Evolutionary conservation across 2,797 vertebrate species (phyloP), one percentile per base, ranked within the genome.

Genomic region (Neomorphus geoffroyi): DNA sequence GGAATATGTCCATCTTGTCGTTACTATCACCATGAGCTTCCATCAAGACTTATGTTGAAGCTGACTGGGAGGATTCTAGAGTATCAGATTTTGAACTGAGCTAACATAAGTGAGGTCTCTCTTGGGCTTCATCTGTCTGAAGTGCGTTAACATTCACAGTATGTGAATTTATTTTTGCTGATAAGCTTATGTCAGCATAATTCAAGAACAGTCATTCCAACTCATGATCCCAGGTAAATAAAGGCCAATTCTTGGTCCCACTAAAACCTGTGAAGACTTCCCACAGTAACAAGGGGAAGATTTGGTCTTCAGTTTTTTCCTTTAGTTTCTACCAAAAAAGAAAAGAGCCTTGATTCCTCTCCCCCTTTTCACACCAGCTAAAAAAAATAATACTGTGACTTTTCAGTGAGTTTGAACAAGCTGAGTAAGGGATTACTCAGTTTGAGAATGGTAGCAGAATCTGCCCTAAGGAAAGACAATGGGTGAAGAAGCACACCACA

Each of bases 281-380:
- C 48, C 73, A 72, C 30, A 79, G 17, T 54, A 56, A 67, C 26
- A 79, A 17, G 18, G 3, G 24, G 50, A 57, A 91, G 46, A 90
- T n/a, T 28, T 88, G 13, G 32, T 48, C 46, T 54, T 72, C 24
- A 82, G 27, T 60, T 33, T 57, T 79, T 37, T 41, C 45, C 19
- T 56, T 73, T 28, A 28, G 18, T 48, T 48, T 48, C 39, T 13
- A n/a, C 18, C 39, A 41, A 32, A 37, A 70, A 61, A 69, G 4
- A 86, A 58, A 94, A 91, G 6, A 37, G 43, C 43, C 41, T 71
- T 56, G 51, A 82, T 77, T 95, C 86, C 60, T 94, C 87, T 90
- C 87, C 81, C 91, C 72, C 90, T 96, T 96, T 87, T 87, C 78
- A 78, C 23, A 78, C 78, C 23, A 57, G 12, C 21, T 75, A 65